Percentiles rank a stretch among this genome's conserved stretches.
Conservation (phyloP, 2,113 vertebrate genomes). For the Coptodon rendalli region DNA sequence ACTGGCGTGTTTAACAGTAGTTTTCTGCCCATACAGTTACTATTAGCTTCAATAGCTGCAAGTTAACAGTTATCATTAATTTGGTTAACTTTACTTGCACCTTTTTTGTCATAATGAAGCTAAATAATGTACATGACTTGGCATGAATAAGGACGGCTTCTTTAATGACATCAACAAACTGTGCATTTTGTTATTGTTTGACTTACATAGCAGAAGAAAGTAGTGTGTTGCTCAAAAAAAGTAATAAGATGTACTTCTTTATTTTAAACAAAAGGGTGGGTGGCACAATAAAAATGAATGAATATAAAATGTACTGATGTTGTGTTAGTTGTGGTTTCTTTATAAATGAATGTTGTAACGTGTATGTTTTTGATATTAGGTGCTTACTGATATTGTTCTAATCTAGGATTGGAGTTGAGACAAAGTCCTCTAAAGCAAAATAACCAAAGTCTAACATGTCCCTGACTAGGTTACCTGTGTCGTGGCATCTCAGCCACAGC, state of each 20-base stretch:
- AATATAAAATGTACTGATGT: not conserved
- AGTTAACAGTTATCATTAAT: not conserved
- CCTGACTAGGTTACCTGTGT: slow-evolving; percentile 51
- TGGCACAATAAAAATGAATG: not conserved
- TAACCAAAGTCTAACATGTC: slow-evolving; percentile 14
- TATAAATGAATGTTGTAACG: not conserved
- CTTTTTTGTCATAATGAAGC: not conserved
- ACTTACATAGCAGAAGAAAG: not conserved
- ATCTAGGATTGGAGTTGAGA: not conserved
- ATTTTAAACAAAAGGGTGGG: not conserved
- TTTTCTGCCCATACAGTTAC: not conserved
- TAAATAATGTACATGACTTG: not conserved
- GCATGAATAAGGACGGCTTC: not conserved
- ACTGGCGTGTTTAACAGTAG: not conserved
- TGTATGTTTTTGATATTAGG: not conserved
- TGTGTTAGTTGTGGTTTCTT: not conserved
- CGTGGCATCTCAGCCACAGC: slow-evolving; percentile 67
- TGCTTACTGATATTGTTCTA: not conserved
- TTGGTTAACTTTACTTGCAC: not conserved
- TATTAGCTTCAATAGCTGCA: not conserved
- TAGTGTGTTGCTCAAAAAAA: not conserved
- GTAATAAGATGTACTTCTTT: not conserved
- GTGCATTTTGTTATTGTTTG: not conserved
- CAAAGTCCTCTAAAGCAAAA: not conserved
- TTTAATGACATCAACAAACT: not conserved